Percentiles rank a stretch among this genome's conserved stretches.
Conservation (phyloP, 1,140 invertebrate genomes). For the Popillia japonica region DNA sequence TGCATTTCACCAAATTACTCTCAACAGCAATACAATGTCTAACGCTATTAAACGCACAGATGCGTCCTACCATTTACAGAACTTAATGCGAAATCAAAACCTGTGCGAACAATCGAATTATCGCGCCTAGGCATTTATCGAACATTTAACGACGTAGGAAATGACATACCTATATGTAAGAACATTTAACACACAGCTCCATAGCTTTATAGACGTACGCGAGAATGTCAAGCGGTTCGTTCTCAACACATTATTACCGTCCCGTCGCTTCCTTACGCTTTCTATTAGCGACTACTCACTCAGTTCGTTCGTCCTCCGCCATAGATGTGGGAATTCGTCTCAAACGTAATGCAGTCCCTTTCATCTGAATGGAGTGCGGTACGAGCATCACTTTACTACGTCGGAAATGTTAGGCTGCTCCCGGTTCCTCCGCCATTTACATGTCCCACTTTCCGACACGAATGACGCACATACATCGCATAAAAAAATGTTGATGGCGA, state of each 20-base stretch:
- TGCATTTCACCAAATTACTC: no score
- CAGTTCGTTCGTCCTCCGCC: neutral
- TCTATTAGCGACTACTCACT: neutral
- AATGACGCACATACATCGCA: neutral
- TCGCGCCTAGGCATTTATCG: no score
- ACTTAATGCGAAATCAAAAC: no score
- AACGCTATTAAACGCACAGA: no score
- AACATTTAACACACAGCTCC: no score
- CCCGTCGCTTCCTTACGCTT: neutral
- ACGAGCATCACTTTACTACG: neutral
- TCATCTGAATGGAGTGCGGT: neutral
- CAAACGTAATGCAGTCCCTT: constrained; percentile 10
- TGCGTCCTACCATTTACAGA: no score
- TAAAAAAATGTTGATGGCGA: constrained; percentile 76
- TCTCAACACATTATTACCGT: neutral
- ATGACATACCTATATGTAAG: no score
- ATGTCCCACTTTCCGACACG: neutral
- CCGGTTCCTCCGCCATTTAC: neutral
- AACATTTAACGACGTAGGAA: no score
- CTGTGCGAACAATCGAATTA: no score
- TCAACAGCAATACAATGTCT: no score
- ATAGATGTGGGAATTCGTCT: neutral
- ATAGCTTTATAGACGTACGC: no score
- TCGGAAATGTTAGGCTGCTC: neutral
- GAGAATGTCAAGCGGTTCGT: no score